Base-by-base conservation (phyloP, 2,888 invertebrate genomes). In the Seira sanloemensis region DNA sequence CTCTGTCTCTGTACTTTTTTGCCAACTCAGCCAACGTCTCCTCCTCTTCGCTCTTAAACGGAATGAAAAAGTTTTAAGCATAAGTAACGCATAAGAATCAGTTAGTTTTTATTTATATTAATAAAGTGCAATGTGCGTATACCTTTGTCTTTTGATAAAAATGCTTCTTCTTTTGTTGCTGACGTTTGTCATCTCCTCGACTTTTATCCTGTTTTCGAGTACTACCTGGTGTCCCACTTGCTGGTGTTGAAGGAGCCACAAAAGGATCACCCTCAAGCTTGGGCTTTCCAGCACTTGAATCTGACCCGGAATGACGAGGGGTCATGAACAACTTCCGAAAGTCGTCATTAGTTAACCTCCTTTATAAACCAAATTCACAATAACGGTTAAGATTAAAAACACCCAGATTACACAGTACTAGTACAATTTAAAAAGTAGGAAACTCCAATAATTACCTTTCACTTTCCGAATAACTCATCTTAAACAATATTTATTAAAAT, bases 261-360 rank as follows among this genome's bases (percentile, higher is more conserved):
- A 89, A 82, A 2, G 89, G 73, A 75, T 88, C 81, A 18, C 87
- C 77, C 5, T 80, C 80, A 2, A 54, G 12, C 21, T 80, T 80
- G 0, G 74, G 74, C 19, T 86, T 81, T 54, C 87, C 46, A 19
- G 80, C 21, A 72, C 76, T 84, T 5, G 86, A 84, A 19, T 86
- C 86, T 24, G 87, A 87, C 1, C 89, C 87, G 0, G 96, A 95
- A 4, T 95, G 94, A 85, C 97, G 93, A 0, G 99, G 98, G 0
- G 98, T 98, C 96, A 98, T 98, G 88, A 99, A 92, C 74, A 99
- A 92, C 91, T 97, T 98, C 78, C 98, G 94, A 91, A 99, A 99
- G 92, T 99, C 99, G 91, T 97, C 98, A 93, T 99, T 99, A 7
- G 98, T 98, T 77, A 99, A 93, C 9, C 85, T 89, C 74, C 88